phyloP scores from a whole-genome alignment of 2,888 invertebrate species.

The Phaedon cochleariae region DNA sequence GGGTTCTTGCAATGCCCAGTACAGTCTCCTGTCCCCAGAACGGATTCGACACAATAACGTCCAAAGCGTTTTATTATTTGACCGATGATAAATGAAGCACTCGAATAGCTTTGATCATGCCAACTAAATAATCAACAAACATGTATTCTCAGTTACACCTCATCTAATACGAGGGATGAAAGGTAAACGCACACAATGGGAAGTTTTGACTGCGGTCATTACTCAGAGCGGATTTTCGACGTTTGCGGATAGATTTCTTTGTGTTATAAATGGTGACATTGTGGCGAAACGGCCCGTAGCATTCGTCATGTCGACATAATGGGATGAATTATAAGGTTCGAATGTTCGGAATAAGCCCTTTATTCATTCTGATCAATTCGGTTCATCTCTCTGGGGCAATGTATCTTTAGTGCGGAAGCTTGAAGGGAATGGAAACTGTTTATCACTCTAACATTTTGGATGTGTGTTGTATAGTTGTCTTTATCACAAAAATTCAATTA shows the following conservation, averaged over 20 bases:
- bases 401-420: constrained; percentile 1
- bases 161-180: constrained; percentile 34
- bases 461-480: too few species aligned
- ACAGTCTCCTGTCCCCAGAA: too few species aligned
- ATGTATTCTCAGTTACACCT: constrained; percentile 35
- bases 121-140: constrained; percentile 30
- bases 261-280: constrained; percentile 46
- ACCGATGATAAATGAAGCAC: constrained; percentile 19
- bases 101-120: constrained; percentile 24
- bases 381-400: constrained; percentile 8
- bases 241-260: constrained; percentile 55
- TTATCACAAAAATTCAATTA: too few species aligned
- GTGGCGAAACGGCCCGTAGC: constrained; percentile 36
- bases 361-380: background rate
- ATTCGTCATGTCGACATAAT: constrained; percentile 32
- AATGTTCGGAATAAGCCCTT: constrained; percentile 19
- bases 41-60: too few species aligned
- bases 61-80: background rate
- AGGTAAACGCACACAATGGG: constrained; percentile 53
- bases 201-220: constrained; percentile 59
- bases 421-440: background rate
- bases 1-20: too few species aligned
- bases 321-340: constrained; percentile 26
- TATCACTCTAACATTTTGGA: too few species aligned
- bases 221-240: constrained; percentile 55